Conservation (phyloP, 2,113 vertebrate species). For the Echinops telfairi region DNA sequence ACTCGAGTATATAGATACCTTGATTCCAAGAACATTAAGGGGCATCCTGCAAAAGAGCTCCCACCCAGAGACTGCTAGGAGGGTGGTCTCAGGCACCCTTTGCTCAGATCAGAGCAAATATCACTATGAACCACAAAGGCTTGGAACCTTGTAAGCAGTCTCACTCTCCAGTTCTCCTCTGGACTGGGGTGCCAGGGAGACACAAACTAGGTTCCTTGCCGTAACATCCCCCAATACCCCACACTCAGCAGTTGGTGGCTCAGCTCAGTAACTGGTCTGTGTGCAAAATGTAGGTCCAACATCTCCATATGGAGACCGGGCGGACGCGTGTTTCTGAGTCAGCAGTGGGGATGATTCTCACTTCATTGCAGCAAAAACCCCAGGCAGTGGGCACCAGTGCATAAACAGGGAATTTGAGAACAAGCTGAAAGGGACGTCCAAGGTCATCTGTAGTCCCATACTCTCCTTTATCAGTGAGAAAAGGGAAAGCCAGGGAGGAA, state of each 20-base stretch:
- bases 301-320: not conserved
- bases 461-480: not conserved
- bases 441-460: conserved; percentile 11
- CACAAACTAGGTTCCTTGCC: not conserved
- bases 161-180: not conserved
- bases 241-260: not conserved
- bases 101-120: not conserved
- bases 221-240: not conserved
- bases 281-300: not conserved
- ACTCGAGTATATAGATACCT: not conserved
- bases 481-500: not conserved
- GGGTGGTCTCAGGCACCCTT: not conserved
- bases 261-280: not conserved
- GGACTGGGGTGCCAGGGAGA: not conserved
- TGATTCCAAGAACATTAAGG: conserved; percentile 17
- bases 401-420: conserved; percentile 14
- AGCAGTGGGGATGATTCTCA: conserved; percentile 20
- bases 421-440: conserved; percentile 18
- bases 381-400: conserved; percentile 38
- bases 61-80: not conserved
- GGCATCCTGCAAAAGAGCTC: not conserved
- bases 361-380: conserved; percentile 52
- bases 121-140: not conserved
- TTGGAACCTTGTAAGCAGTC: not conserved
- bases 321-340: conserved; percentile 40